phyloP scores from a whole-genome alignment of 2,113 vertebrate species.

The Myotis davidii region DNA sequence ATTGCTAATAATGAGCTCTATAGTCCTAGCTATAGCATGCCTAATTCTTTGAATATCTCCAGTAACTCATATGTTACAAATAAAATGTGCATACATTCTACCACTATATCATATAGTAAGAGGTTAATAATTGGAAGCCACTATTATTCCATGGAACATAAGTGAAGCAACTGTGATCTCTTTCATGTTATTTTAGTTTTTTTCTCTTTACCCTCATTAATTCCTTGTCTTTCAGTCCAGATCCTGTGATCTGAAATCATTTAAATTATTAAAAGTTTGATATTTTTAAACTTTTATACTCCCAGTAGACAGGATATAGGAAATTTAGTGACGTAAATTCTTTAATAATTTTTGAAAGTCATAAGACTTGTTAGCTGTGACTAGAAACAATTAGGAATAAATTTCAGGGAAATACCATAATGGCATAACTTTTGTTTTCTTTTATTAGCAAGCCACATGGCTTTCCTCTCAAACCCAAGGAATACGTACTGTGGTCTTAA shows the following conservation, averaged over 20 bases:
- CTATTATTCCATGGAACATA: background rate
- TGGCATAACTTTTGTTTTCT: conserved; percentile 75
- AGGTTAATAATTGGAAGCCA: background rate
- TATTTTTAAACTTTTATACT: conserved; percentile 62
- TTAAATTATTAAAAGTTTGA: conserved; percentile 42
- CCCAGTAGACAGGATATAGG: conserved; percentile 67
- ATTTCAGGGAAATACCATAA: conserved; percentile 80
- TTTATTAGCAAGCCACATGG: conserved; percentile 68
- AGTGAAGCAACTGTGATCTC: background rate
- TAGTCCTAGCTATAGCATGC: too few species aligned
- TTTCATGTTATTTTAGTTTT: background rate
- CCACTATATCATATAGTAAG: background rate
- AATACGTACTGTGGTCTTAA: conserved; percentile 73
- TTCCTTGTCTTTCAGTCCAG: conserved; percentile 38
- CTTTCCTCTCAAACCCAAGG: conserved; percentile 80
- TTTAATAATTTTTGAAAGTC: conserved; percentile 73
- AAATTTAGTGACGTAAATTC: conserved; percentile 67
- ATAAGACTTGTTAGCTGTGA: conserved; percentile 49
- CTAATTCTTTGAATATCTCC: background rate
- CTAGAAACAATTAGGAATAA: conserved; percentile 70
- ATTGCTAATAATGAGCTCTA: background rate
- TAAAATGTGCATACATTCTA: background rate
- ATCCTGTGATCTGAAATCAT: conserved; percentile 53
- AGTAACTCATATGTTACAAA: background rate
- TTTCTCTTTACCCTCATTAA: background rate